Conservation (phyloP, 2,797 vertebrate genomes). For the Hippopotamyrus pictus region DNA sequence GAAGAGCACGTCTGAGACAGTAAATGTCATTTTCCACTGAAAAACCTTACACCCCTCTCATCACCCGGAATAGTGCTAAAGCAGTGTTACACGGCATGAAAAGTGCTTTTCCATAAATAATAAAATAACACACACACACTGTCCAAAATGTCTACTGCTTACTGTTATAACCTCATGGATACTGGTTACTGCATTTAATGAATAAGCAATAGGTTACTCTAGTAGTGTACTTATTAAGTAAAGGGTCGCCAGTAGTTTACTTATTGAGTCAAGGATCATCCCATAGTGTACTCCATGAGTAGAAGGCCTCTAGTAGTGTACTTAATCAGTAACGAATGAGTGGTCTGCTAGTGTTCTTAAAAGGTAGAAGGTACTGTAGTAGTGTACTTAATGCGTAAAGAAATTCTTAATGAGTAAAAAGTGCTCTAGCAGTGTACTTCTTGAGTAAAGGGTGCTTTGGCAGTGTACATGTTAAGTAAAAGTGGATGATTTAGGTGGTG, state of each 20-base stretch:
- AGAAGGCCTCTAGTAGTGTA: not conserved
- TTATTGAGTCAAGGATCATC: not conserved
- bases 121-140: not conserved
- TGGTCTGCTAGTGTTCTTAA: not conserved
- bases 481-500: not conserved
- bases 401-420: not conserved
- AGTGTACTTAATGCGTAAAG: not conserved
- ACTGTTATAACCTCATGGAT: not conserved
- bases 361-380: not conserved
- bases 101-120: not conserved
- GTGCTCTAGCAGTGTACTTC: not conserved
- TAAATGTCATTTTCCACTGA: not conserved
- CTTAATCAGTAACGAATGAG: not conserved
- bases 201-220: not conserved
- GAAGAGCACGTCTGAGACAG: not conserved
- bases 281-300: not conserved
- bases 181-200: not conserved
- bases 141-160: not conserved
- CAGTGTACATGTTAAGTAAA: not conserved
- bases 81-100: not conserved
- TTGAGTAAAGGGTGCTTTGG: not conserved
- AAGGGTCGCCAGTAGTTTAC: not conserved
- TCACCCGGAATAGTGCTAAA: not conserved
- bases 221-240: not conserved
- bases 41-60: not conserved